phyloP scores from a whole-genome alignment of 2,797 vertebrate species.

The Mareca strepera region DNA sequence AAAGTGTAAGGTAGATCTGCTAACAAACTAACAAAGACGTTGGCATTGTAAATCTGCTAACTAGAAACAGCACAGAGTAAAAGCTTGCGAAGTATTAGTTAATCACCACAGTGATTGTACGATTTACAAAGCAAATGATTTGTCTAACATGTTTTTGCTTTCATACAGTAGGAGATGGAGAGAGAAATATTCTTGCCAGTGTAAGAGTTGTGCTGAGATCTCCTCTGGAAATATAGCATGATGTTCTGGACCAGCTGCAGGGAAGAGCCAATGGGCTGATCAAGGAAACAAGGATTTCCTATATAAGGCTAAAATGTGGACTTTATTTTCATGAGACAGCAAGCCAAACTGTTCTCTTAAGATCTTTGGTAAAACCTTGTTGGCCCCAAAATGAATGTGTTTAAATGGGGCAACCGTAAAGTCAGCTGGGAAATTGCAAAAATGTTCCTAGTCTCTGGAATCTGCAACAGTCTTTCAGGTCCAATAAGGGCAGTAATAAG shows the following conservation, averaged over 20 bases:
- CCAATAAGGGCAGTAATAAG: fast-evolving
- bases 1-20: background rate
- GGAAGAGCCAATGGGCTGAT: background rate
- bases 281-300: background rate
- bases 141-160: no score
- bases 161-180: no score
- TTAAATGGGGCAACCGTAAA: background rate
- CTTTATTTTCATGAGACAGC: background rate
- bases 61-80: background rate
- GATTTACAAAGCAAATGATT: no score
- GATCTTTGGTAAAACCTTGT: background rate
- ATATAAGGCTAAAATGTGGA: background rate
- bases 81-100: background rate
- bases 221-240: background rate
- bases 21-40: background rate
- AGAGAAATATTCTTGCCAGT: no score
- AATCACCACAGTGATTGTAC: background rate
- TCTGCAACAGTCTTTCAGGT: background rate
- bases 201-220: background rate
- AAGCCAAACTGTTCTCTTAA: background rate
- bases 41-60: background rate
- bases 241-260: background rate
- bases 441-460: background rate
- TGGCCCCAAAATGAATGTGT: background rate
- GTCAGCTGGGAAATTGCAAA: background rate